Conservation (phyloP, 2,888 invertebrate genomes). For the Caenorhabditis sulstoni region DNA sequence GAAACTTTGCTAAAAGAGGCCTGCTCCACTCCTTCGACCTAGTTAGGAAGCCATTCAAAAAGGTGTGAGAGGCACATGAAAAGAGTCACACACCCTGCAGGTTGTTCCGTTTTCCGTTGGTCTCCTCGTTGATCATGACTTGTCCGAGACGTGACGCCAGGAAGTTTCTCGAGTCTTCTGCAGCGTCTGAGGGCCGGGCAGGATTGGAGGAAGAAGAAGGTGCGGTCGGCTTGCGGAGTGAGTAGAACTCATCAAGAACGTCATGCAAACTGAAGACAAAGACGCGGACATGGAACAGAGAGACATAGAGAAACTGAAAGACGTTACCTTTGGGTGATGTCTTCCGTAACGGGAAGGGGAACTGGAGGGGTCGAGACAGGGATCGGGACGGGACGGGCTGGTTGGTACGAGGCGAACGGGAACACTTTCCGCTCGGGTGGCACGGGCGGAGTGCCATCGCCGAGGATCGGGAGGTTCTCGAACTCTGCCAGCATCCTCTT, state of each 20-base stretch:
- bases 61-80: not conserved
- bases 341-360: not conserved
- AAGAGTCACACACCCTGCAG: conserved; percentile 34
- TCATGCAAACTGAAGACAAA: conserved; percentile 62
- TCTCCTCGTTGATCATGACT: conserved; percentile 35
- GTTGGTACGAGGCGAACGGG: conserved; percentile 41
- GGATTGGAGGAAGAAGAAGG: conserved; percentile 5
- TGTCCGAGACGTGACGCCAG: conserved; percentile 51
- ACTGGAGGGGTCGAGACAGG: not conserved
- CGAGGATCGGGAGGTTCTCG: conserved; percentile 30
- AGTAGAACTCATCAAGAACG: conserved; percentile 63
- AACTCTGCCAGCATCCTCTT: conserved; percentile 25
- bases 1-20: not conserved
- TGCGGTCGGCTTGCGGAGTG: conserved; percentile 40
- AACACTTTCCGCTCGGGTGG: conserved; percentile 56
- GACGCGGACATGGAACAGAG: conserved; percentile 12
- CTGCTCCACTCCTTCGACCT: not conserved
- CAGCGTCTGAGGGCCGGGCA: conserved; percentile 20
- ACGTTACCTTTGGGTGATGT: conserved; percentile 22
- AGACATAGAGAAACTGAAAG: conserved; percentile 9
- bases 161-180: conserved; percentile 55
- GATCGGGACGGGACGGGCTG: conserved; percentile 4
- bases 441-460: conserved; percentile 24
- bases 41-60: not conserved
- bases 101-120: not conserved